Evolutionary conservation across 2,113 vertebrate genomes (phyloP).

Genomic region (Phaethornis superciliosus): DNA sequence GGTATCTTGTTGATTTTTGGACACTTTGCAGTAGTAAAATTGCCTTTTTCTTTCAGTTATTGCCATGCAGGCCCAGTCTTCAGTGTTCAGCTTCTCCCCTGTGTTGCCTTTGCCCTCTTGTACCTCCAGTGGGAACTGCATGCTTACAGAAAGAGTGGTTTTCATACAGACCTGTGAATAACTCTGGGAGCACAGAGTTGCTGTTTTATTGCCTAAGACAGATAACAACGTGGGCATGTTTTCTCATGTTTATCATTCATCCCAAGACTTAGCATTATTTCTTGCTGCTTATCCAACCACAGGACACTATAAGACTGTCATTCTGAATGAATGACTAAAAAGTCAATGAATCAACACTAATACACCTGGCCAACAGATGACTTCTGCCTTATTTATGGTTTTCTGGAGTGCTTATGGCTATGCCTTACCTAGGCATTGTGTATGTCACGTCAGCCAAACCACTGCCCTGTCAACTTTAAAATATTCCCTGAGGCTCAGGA

Average conservation of each 20-base stretch:
- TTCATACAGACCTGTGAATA: not conserved
- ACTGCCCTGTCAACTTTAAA: not conserved
- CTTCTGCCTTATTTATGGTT: not conserved
- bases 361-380: not conserved
- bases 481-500: not conserved
- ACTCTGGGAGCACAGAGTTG: not conserved
- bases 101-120: not conserved
- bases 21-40: not conserved
- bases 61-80: not conserved
- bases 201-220: not conserved
- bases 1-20: not conserved
- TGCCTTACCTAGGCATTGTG: not conserved
- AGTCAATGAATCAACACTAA: not conserved
- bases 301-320: not conserved
- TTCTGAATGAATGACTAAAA: not conserved
- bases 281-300: not conserved
- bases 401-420: not conserved
- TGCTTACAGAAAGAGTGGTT: accelerated
- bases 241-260: not conserved
- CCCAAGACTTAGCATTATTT: not conserved
- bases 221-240: not conserved
- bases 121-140: not conserved
- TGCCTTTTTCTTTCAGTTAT: not conserved
- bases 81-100: not conserved
- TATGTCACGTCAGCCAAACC: not conserved